A percentile compares a stretch with the other conserved stretches of the same genome.
Conservation (phyloP, 2,113 vertebrate genomes). For the Eptesicus fuscus region DNA sequence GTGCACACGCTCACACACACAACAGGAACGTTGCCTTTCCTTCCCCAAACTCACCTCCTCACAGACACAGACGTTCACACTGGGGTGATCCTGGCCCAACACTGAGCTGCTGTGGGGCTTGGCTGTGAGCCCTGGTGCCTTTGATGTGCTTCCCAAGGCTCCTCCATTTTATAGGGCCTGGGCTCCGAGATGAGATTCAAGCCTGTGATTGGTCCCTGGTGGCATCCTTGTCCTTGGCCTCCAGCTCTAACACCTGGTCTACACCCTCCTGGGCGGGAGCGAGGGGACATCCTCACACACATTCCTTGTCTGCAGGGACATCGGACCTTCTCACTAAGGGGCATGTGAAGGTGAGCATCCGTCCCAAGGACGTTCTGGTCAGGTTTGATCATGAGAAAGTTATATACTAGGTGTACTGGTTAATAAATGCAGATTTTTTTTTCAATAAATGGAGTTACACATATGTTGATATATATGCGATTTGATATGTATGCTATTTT, state of each 20-base stretch:
- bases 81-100: not conserved
- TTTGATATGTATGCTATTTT: too few species aligned
- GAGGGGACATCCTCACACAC: not conserved
- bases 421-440: too few species aligned
- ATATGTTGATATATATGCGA: too few species aligned
- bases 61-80: not conserved
- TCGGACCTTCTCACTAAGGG: not conserved
- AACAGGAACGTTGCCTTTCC: not conserved
- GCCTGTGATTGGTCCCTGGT: not conserved
- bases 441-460: too few species aligned
- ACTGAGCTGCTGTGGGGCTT: fast-evolving
- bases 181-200: not conserved
- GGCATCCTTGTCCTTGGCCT: not conserved
- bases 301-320: not conserved
- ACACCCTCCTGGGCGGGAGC: not conserved
- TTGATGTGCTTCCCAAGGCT: fast-evolving
- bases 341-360: not conserved
- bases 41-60: not conserved
- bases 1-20: not conserved
- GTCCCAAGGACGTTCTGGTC: not conserved
- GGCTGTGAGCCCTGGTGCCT: too few species aligned
- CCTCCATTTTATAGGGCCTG: not conserved
- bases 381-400: not conserved
- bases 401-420: too few species aligned
- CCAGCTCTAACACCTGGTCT: not conserved